A percentile compares a stretch with the other conserved stretches of the same genome.
These are phyloP conservation scores for Aleiodes sp. DNA, from an alignment of 1,140 invertebrate genomes.

Conservation along the genomic window DNA sequence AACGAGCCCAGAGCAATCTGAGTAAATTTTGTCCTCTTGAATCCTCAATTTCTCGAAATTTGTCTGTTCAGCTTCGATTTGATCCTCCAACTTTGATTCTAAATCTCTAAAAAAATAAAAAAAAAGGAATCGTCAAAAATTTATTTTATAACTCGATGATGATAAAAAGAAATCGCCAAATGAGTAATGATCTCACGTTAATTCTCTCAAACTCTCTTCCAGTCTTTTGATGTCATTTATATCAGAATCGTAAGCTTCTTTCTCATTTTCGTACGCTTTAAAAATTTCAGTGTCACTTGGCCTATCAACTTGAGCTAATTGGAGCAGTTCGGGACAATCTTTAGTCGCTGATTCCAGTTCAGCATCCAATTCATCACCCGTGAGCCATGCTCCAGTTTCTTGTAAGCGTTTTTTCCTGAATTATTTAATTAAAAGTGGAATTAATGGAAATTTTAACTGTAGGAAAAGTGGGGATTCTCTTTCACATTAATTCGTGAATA, in stretches of 20 bases:
- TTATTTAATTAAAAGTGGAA: conserved; percentile 22
- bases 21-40: conserved; percentile 46
- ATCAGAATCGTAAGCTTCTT: conserved; percentile 49
- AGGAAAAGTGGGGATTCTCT: no score
- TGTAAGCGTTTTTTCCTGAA: conserved; percentile 48
- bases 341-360: conserved; percentile 46
- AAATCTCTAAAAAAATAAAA: conserved; percentile 46
- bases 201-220: conserved; percentile 46
- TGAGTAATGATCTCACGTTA: conserved; percentile 49
- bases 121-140: conserved; percentile 4
- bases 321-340: conserved; percentile 52
- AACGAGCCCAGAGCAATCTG: conserved; percentile 46
- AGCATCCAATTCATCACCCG: conserved; percentile 49
- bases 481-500: no score
- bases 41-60: conserved; percentile 48
- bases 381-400: conserved; percentile 45
- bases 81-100: conserved; percentile 50
- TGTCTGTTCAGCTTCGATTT: conserved; percentile 50
- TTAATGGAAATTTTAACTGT: conserved; percentile 17
- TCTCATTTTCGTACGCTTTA: conserved; percentile 43
- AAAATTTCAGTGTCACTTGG: conserved; percentile 32
- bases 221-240: conserved; percentile 50
- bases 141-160: conserved; percentile 19
- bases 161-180: no score
- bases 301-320: conserved; percentile 42